Conservation (phyloP, 2,888 invertebrate genomes). For the Caenorhabditis macrosperma region DNA sequence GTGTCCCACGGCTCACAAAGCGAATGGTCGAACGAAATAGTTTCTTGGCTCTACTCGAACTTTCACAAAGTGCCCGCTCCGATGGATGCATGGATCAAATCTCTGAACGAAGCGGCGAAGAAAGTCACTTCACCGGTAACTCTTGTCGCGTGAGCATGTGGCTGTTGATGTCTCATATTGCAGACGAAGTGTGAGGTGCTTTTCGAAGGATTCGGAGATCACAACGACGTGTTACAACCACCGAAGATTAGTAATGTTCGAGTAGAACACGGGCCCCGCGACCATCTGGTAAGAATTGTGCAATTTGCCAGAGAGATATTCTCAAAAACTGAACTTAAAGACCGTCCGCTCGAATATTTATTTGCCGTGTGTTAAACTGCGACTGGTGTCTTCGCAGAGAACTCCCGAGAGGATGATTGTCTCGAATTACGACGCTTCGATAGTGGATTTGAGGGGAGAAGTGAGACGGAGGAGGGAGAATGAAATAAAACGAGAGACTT, state of each 20-base stretch:
- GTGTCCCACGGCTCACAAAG: constrained; percentile 47
- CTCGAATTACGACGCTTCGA: constrained; percentile 74
- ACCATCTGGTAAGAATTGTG: constrained; percentile 69
- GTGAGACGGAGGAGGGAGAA: constrained; percentile 51
- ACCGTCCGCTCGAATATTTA: constrained; percentile 71
- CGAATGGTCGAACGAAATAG: constrained; percentile 76
- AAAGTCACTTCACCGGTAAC: constrained; percentile 80
- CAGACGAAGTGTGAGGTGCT: constrained; percentile 77
- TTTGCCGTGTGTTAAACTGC: constrained; percentile 69
- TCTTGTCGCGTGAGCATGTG: not conserved
- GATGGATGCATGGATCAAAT: constrained; percentile 81
- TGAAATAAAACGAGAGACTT: constrained; percentile 27
- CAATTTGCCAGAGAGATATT: not conserved
- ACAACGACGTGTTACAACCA: constrained; percentile 63
- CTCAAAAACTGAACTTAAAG: constrained; percentile 56
- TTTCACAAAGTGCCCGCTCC: constrained; percentile 72
- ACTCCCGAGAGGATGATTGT: constrained; percentile 74
- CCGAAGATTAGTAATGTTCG: constrained; percentile 74
- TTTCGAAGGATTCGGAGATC: constrained; percentile 76
- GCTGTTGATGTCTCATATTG: constrained; percentile 39
- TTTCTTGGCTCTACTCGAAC: constrained; percentile 73
- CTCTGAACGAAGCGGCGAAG: constrained; percentile 81
- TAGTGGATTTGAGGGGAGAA: constrained; percentile 75
- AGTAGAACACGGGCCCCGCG: constrained; percentile 72
- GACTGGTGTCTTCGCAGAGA: constrained; percentile 74